These are phyloP conservation scores for Valencia hispanica DNA, from an alignment of 2,797 vertebrate species.

Conservation along the genomic window DNA sequence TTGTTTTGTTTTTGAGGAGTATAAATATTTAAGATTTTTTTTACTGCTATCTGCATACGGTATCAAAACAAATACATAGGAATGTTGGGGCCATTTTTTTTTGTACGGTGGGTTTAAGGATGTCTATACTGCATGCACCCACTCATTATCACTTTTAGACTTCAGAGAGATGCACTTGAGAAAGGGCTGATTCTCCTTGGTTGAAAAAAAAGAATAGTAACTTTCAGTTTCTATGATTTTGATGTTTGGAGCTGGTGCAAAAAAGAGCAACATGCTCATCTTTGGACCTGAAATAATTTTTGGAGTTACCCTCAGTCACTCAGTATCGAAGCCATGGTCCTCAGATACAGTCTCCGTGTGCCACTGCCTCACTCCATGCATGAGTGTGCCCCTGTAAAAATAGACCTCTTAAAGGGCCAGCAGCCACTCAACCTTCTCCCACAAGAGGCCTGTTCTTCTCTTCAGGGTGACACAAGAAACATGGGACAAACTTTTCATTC, in stretches of 20 bases:
- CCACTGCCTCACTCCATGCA: conserved; percentile 77
- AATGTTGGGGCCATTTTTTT: conserved; percentile 67
- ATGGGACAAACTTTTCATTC: conserved; percentile 46
- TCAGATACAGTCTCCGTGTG: conserved; percentile 64
- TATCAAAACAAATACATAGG: conserved; percentile 77
- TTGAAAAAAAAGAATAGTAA: conserved; percentile 32
- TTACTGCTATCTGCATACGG: conserved; percentile 72
- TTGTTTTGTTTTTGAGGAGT: conserved; percentile 67
- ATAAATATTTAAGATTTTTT: conserved; percentile 71
- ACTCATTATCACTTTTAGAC: conserved; percentile 74
- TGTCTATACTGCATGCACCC: conserved; percentile 67
- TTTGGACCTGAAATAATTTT: conserved; percentile 20
- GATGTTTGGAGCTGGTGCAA: conserved; percentile 11
- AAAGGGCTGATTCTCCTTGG: conserved; percentile 41
- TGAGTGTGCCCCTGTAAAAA: conserved; percentile 83
- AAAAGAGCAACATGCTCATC: conserved; percentile 24
- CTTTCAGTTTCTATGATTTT: conserved; percentile 42
- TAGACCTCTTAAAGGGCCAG: conserved; percentile 84
- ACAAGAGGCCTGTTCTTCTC: conserved; percentile 69
- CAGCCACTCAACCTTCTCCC: conserved; percentile 68
- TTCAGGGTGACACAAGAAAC: conserved; percentile 62
- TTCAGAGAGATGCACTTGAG: conserved; percentile 59
- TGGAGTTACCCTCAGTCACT: conserved; percentile 25
- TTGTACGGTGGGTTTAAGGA: conserved; percentile 52
- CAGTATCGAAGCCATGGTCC: background rate